phyloP scores from a whole-genome alignment of 2,888 invertebrate species.

The Pristionchus arcanus region DNA sequence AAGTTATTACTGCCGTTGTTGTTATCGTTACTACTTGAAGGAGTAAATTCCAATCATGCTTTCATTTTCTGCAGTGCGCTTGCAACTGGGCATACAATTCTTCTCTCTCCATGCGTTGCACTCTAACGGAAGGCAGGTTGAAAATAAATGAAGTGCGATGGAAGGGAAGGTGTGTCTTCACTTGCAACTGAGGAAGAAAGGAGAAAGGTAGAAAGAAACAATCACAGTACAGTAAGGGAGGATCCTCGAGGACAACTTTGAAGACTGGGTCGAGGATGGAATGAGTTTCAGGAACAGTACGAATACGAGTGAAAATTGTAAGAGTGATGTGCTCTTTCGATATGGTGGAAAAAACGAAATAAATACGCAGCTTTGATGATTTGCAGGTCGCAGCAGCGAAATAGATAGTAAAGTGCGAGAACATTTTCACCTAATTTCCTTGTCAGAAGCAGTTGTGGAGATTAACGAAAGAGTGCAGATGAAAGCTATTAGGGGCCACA shows the following conservation, averaged over 20 bases:
- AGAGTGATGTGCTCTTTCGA: neutral
- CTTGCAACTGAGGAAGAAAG: too few species aligned
- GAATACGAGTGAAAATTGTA: neutral
- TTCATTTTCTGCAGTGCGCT: neutral
- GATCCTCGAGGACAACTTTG: neutral
- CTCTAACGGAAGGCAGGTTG: too few species aligned
- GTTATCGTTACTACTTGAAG: neutral
- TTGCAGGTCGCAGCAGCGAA: too few species aligned
- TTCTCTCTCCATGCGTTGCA: too few species aligned
- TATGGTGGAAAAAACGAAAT: too few species aligned
- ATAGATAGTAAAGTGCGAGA: too few species aligned
- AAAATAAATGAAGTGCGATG: too few species aligned
- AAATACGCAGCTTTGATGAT: too few species aligned
- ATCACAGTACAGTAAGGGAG: neutral
- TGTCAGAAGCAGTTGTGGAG: neutral
- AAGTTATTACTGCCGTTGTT: neutral
- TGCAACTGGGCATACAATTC: neutral
- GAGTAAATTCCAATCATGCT: neutral
- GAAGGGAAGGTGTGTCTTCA: too few species aligned
- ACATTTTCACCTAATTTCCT: neutral
- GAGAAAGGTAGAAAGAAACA: neutral
- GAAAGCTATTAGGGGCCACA: neutral
- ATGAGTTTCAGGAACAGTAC: neutral
- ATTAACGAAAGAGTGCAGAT: neutral
- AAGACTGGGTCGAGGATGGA: neutral